These are phyloP conservation scores for Salvelinus alpinus DNA, from an alignment of 2,113 vertebrate species.

Conservation along the genomic window DNA sequence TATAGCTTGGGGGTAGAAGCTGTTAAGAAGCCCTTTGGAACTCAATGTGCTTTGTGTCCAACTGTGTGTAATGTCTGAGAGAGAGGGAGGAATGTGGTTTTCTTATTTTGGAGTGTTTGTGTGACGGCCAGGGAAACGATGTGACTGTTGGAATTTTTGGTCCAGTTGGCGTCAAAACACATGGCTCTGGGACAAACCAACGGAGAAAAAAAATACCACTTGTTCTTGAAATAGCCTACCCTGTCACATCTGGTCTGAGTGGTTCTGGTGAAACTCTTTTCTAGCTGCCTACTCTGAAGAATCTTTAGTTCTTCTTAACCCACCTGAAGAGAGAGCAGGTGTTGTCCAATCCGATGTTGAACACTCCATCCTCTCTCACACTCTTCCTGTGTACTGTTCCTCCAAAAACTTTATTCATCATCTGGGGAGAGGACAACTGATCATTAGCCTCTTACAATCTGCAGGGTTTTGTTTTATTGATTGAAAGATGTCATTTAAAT, in stretches of 20 bases:
- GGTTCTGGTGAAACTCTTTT: not conserved
- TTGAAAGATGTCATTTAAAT: no score
- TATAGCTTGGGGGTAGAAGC: no score
- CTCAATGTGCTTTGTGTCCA: not conserved
- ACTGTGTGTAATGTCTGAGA: not conserved
- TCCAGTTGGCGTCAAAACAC: slow-evolving; percentile 22
- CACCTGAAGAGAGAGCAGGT: slow-evolving; percentile 96
- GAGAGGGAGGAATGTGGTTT: slow-evolving; percentile 19
- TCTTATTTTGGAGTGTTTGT: slow-evolving; percentile 34
- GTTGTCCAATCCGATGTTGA: slow-evolving; percentile 91
- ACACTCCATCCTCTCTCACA: slow-evolving; percentile 94
- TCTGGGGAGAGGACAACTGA: slow-evolving; percentile 70
- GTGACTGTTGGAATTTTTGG: slow-evolving; percentile 11
- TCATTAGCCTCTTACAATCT: slow-evolving; percentile 2
- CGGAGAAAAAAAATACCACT: not conserved
- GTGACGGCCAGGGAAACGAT: slow-evolving; percentile 13
- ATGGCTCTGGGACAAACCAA: slow-evolving; percentile 9
- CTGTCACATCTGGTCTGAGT: not conserved
- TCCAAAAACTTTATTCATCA: slow-evolving; percentile 99
- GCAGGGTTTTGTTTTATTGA: no score
- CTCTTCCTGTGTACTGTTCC: slow-evolving; percentile 96
- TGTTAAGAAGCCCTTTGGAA: no score
- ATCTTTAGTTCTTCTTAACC: not conserved
- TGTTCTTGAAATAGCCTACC: not conserved
- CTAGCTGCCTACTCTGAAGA: not conserved